phyloP scores from a whole-genome alignment of 2,113 vertebrate species.

The Microcebus jonahi region DNA sequence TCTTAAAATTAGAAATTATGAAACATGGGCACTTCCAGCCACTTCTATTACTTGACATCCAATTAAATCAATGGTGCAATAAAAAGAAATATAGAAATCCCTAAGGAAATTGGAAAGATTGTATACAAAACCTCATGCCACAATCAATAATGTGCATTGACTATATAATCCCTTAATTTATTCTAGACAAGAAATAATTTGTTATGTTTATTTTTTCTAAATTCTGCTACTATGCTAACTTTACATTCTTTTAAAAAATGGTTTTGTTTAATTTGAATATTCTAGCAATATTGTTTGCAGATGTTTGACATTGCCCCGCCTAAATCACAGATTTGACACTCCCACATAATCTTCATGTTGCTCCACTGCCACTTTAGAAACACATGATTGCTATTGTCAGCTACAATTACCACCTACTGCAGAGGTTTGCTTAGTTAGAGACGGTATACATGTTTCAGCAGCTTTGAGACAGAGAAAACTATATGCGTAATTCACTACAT shows the following conservation, averaged over 20 bases:
- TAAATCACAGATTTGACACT: constrained; percentile 36
- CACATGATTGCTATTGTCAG: constrained; percentile 44
- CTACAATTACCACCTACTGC: constrained; percentile 47
- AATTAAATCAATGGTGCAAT: constrained; percentile 50
- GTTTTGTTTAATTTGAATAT: constrained; percentile 30
- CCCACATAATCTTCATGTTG: constrained; percentile 24
- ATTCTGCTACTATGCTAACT: not conserved
- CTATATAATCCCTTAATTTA: not conserved
- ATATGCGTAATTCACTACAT: not conserved
- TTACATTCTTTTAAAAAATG: not conserved
- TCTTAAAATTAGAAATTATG: constrained; percentile 52
- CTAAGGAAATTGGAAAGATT: constrained; percentile 8
- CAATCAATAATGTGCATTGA: not conserved
- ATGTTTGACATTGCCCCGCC: constrained; percentile 5
- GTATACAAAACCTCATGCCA: not conserved
- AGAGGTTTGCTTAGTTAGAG: constrained; percentile 25
- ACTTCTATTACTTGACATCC: constrained; percentile 35
- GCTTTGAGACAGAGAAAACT: constrained; percentile 8
- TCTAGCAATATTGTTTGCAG: constrained; percentile 7
- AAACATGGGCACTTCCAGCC: not conserved
- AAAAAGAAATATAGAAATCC: constrained; percentile 29
- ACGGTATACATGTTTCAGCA: not conserved
- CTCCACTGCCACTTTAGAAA: not conserved
- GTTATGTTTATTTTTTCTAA: not conserved
- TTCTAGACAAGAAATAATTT: not conserved